A percentile compares a stretch with the other conserved stretches of the same genome.
Conservation (phyloP, 1,140 invertebrate genomes). For the Zophobas atratus region DNA sequence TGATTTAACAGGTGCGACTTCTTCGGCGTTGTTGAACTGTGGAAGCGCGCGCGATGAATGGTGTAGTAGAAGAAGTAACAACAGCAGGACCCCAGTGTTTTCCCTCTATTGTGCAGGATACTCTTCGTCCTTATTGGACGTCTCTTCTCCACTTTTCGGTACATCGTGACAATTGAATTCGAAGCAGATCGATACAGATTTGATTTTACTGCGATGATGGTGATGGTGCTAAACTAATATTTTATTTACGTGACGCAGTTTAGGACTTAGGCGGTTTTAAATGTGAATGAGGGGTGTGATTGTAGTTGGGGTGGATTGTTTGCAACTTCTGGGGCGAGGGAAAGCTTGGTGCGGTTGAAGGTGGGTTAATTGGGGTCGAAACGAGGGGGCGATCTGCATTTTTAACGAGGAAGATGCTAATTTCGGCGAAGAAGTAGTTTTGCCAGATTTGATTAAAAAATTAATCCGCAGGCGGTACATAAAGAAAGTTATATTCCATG, state of each 20-base stretch:
- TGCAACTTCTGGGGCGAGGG: no score
- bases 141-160: slow-evolving; percentile 48
- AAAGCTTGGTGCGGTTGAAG: no score
- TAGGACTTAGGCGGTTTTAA: not conserved
- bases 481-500: no score
- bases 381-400: no score
- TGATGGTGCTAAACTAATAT: slow-evolving; percentile 1
- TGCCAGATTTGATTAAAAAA: no score
- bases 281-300: not conserved
- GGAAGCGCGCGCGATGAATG: slow-evolving; percentile 43
- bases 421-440: no score
- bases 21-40: slow-evolving; percentile 37
- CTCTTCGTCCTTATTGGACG: slow-evolving; percentile 48
- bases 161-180: slow-evolving; percentile 43
- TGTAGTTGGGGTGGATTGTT: no score
- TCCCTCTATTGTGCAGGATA: slow-evolving; percentile 44
- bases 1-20: slow-evolving; percentile 13
- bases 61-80: slow-evolving; percentile 38
- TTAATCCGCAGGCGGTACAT: no score
- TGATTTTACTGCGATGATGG: not conserved
- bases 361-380: no score
- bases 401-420: no score
- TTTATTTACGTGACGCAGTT: not conserved
- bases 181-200: slow-evolving; percentile 48
- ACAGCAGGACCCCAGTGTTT: slow-evolving; percentile 44